Conservation (phyloP, 2,888 invertebrate genomes). For the Cantharis flavilabris region DNA sequence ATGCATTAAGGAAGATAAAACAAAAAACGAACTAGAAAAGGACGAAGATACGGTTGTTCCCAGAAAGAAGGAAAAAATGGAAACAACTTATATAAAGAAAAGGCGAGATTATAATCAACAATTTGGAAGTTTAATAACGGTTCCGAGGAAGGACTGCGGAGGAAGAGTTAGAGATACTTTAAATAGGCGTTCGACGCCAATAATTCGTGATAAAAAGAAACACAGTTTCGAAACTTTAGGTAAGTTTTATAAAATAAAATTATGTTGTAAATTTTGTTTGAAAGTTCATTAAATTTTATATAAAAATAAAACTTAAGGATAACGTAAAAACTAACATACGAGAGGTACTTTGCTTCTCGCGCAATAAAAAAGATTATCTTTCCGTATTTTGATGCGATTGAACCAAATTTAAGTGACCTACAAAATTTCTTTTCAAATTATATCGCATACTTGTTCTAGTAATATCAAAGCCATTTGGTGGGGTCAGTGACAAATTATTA, state of each 20-base stretch:
- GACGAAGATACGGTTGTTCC: conserved; percentile 55
- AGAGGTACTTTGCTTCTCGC: neutral
- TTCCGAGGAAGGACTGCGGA: conserved; percentile 48
- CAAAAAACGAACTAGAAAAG: conserved; percentile 52
- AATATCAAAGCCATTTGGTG: neutral
- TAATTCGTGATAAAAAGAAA: conserved; percentile 56
- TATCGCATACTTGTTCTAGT: neutral
- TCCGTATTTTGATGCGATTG: neutral
- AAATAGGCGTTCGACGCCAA: conserved; percentile 51
- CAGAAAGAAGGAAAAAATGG: conserved; percentile 62
- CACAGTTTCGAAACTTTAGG: conserved; percentile 54
- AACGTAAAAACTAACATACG: neutral
- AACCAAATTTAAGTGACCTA: neutral
- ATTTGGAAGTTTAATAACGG: conserved; percentile 52
- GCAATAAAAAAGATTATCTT: neutral
- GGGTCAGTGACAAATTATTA: neutral
- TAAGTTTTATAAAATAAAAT: conserved; percentile 36
- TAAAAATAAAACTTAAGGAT: neutral
- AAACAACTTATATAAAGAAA: conserved; percentile 49
- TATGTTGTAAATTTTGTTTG: neutral
- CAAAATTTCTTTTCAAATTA: neutral
- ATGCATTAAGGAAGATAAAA: conserved; percentile 50
- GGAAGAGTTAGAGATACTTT: conserved; percentile 45
- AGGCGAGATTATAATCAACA: conserved; percentile 52
- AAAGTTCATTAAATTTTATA: neutral